Conservation (phyloP, 2,113 vertebrate species). For the Hemichromis elongatus region DNA sequence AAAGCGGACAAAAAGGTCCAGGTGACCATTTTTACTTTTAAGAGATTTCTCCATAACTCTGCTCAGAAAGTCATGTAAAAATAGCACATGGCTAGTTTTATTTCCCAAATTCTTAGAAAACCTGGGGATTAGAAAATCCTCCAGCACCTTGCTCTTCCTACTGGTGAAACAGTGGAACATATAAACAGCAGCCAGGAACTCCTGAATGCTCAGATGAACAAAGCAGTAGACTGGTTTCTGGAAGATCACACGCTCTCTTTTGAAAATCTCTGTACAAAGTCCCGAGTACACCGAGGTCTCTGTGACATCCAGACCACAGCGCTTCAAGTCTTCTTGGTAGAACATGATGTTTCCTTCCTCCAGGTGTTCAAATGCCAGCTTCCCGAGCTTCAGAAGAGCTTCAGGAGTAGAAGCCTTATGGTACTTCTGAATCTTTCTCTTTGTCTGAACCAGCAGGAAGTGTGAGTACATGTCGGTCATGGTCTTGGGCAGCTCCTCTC, state of each 20-base stretch:
- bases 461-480: constrained; percentile 10
- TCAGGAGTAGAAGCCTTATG: background rate
- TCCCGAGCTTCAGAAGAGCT: background rate
- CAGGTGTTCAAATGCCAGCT: constrained; percentile 26
- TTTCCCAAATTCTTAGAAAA: background rate
- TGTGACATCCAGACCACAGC: constrained; percentile 3
- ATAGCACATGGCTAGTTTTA: background rate
- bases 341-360: constrained; percentile 18
- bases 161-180: background rate
- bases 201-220: constrained; percentile 37
- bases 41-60: background rate
- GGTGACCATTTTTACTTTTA: background rate
- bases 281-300: constrained; percentile 8
- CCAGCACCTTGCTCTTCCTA: background rate
- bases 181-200: constrained; percentile 25
- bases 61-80: background rate
- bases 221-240: constrained; percentile 35
- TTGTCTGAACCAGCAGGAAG: background rate
- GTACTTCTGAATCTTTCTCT: background rate
- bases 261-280: constrained; percentile 32
- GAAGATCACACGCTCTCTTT: background rate
- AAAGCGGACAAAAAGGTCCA: background rate
- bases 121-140: background rate
- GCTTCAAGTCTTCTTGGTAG: constrained; percentile 36
- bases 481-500: constrained; percentile 2